Evolutionary conservation across 2,797 vertebrate genomes (phyloP), one percentile per base, ranked within the genome.

Genomic region (Paguma larvata): DNA sequence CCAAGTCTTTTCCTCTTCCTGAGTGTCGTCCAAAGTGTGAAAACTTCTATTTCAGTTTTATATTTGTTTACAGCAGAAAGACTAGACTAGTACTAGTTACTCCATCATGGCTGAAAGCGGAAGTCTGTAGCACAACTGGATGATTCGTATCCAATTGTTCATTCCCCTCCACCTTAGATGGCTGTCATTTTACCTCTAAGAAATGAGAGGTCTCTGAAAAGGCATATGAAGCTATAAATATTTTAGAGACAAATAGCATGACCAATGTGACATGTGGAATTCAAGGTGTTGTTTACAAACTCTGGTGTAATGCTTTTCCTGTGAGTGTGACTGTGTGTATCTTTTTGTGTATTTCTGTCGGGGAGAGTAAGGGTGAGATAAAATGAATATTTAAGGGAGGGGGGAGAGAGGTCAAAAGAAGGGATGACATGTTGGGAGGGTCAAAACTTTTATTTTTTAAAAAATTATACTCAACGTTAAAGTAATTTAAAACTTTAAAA

Each of bases 301-400:
- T 94, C 84, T 84, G 68, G 27, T 13, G 48, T 85, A 95, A 44
- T 88, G 70, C 3, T 91, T 93, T 88, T 95, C 62, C 15, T 87
- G 8, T 87, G 79, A 41, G n/a, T 41, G 8, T 92, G 59, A 25
- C n/a, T 67, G 46, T 80, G 11, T 30, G 16, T 38, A 38, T 38
- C 38, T 11, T 70, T 96, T 80, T 82, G 12, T 94, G 72, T 62
- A 59, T 84, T 90, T 70, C 2, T 67, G 14, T 77, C 15, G 14
- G 51, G 48, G 38, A 83, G 48, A 73, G 12, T n/a, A 18, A 88
- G 34, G 82, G 30, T 90, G 46, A 70, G 27, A 65, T n/a, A 11
- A 85, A 65, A 68, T 27, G 63, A 59, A 19, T 75, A 62, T 46
- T n/a, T 72, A 19, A 30, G 44, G 8, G 32, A 32, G 30, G 27